Evolutionary conservation across 2,888 invertebrate genomes (phyloP), one percentile per base, ranked within the genome.

Genomic region (Synergus gifuensis): DNA sequence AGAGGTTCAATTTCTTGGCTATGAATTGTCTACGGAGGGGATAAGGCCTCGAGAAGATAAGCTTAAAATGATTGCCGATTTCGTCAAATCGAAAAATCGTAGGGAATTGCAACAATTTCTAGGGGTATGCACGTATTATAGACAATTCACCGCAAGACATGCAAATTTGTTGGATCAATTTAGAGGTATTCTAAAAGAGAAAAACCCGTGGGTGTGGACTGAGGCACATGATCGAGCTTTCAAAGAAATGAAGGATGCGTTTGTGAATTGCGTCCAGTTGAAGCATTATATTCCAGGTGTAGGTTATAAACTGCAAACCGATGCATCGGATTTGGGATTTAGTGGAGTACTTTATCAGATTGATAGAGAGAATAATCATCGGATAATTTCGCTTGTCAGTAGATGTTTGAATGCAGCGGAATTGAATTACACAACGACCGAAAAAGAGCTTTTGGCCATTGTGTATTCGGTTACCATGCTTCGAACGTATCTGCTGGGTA

Each of bases 401-500:
- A 80, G 85, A 69, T 83, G 83, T n/a, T 80, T 87, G 2, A 76
- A 78, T 0, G 80, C 78, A 0, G 58, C 84, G 0, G 86, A 88
- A 76, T 16, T 69, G 11, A 83, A 78, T 40, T 88, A 87, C 81
- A 87, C 85, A 0, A 85, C 84, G 0, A 81, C 86, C 0, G 88
- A 89, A 81, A 87, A 88, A 69, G 87, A 89, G 46, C 58, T 82
- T 8, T 63, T 82, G 3, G 82, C 82, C 16, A 67, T 82, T n/a
- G 64, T 82, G 0, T 82, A 82, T 76, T 76, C 79, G 4, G n/a
- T 80, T 0, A 62, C 14, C 1, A 82, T 79, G 76, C 77, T 82
- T 11, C 14, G 82, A 63, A 44, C 66, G 14, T 76, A 80, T 60
- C 14, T 82, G 11, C 28, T 82, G 11, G 82, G 82, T 4, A 64